Evolutionary conservation across 2,888 invertebrate genomes (phyloP).

Genomic region (Cataglyphis altisquamis): DNA sequence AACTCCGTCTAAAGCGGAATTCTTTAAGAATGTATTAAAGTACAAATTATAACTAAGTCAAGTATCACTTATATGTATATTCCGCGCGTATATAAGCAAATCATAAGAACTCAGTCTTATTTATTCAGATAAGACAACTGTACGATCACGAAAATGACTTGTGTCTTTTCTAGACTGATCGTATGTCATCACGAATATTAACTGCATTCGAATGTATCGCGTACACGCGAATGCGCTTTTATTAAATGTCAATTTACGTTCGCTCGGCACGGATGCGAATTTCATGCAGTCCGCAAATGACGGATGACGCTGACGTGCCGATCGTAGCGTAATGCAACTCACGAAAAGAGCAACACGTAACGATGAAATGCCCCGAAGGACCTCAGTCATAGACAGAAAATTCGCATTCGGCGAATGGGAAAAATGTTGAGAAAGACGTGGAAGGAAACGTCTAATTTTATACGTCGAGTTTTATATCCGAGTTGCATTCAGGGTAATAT

Average conservation of each 20-base stretch:
- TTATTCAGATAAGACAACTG: not conserved
- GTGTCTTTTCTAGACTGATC: not conserved
- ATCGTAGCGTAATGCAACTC: slow-evolving; percentile 46
- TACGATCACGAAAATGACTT: not conserved
- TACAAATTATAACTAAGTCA: not conserved
- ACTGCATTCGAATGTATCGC: not conserved
- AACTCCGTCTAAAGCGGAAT: not conserved
- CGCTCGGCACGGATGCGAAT: slow-evolving; percentile 1
- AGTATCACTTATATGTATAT: not conserved
- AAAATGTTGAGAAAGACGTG: slow-evolving; percentile 24
- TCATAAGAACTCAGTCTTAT: not conserved
- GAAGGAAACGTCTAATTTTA: slow-evolving; percentile 57
- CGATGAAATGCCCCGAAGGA: slow-evolving; percentile 31
- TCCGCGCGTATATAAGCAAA: not conserved
- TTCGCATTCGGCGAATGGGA: slow-evolving; percentile 2
- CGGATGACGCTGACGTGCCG: slow-evolving; percentile 57
- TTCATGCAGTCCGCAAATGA: slow-evolving; percentile 51
- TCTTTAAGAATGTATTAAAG: not conserved
- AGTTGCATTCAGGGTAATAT: not conserved
- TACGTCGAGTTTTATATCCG: slow-evolving; percentile 29
- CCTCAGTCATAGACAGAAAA: not conserved
- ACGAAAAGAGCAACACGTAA: slow-evolving; percentile 28
- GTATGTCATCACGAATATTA: not conserved
- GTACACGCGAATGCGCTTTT: slow-evolving; percentile 10
- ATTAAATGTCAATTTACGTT: slow-evolving; percentile 46